Evolutionary conservation across 1,140 invertebrate genomes (phyloP), one percentile per base, ranked within the genome.

Genomic region (Drosophila asahinai): DNA sequence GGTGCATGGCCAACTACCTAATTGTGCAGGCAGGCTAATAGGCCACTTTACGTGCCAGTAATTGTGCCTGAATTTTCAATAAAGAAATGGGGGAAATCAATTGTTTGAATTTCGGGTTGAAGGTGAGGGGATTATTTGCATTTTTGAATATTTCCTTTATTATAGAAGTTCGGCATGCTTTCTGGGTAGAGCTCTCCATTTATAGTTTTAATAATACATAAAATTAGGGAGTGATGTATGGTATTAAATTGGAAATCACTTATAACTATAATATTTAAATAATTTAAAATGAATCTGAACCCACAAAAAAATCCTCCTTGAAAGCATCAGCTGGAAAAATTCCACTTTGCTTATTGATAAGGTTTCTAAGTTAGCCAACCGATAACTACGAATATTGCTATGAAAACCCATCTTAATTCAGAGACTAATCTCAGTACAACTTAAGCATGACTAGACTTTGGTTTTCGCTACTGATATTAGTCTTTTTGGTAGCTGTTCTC

Each of bases 21-120:
- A 45, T 67, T 47, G 30, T 36, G n/a, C 48, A 36, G 38, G 40
- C 62, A 45, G 48, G 30, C 51, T 70, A 54, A 70, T 54, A 38
- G 43, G 43, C 42, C 43, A 63, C 11, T 19, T 36, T 36, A 60
- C 5, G 57, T 66, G 30, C 42, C 25, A 40, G 38, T 42, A 65
- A 60, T 65, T 60, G 36, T 42, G 62, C 17, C 30, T 25, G 48
- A 58, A 15, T 38, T 58, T 38, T 58, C 52, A 33, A 33, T 57
- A 25, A n/a, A 8, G 17, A 22, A 55, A n/a, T 11, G 17, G 17
- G 43, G 58, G 27, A 14, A 30, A 42, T 27, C 25, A 42, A 33
- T 43, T 64, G 62, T 61, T 22, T 9, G 63, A 25, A 19, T 25
- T 43, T 14, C 5, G 14, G 0, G 8, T 11, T 11, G 8, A 7